phyloP scores from a whole-genome alignment of 2,797 vertebrate species.

The Melanogrammus aeglefinus region DNA sequence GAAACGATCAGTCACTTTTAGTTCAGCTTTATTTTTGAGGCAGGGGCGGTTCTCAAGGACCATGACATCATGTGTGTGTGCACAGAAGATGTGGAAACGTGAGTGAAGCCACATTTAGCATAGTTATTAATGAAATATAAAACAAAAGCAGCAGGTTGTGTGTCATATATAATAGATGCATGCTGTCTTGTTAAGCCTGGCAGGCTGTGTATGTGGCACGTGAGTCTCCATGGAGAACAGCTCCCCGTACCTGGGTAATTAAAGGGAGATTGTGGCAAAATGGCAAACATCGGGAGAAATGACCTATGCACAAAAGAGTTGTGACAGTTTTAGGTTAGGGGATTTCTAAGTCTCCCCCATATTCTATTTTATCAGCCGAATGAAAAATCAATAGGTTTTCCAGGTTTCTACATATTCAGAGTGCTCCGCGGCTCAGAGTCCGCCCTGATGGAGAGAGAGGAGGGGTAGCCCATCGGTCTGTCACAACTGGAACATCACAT shows the following conservation, averaged over 20 bases:
- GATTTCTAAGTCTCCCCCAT: slow-evolving; percentile 79
- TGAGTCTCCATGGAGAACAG: slow-evolving; percentile 66
- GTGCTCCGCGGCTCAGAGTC: slow-evolving; percentile 80
- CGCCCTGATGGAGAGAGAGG: slow-evolving; percentile 78
- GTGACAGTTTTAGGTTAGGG: slow-evolving; percentile 99
- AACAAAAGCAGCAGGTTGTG: slow-evolving; percentile 71
- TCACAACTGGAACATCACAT: slow-evolving; percentile 90
- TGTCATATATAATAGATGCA: slow-evolving; percentile 76
- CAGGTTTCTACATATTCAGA: slow-evolving; percentile 95
- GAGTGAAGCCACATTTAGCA: slow-evolving; percentile 55
- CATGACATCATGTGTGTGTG: too few species aligned
- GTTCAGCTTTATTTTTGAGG: neutral
- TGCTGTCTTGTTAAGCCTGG: slow-evolving; percentile 73
- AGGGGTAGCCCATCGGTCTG: slow-evolving; percentile 83
- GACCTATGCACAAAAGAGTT: slow-evolving; percentile 97
- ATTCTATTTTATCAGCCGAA: slow-evolving; percentile 82
- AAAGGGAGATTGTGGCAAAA: slow-evolving; percentile 88
- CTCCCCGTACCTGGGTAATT: slow-evolving; percentile 81
- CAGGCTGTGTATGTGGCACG: slow-evolving; percentile 42
- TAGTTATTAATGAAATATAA: slow-evolving; percentile 71
- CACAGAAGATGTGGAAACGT: neutral
- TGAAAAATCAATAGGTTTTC: slow-evolving; percentile 99
- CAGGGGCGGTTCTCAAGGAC: slow-evolving; percentile 2
- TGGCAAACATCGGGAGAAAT: slow-evolving; percentile 83
- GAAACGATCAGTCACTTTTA: neutral